Evolutionary conservation across 2,888 invertebrate genomes (phyloP), one percentile per base, ranked within the genome.

Genomic region (Dryomyza anilis): DNA sequence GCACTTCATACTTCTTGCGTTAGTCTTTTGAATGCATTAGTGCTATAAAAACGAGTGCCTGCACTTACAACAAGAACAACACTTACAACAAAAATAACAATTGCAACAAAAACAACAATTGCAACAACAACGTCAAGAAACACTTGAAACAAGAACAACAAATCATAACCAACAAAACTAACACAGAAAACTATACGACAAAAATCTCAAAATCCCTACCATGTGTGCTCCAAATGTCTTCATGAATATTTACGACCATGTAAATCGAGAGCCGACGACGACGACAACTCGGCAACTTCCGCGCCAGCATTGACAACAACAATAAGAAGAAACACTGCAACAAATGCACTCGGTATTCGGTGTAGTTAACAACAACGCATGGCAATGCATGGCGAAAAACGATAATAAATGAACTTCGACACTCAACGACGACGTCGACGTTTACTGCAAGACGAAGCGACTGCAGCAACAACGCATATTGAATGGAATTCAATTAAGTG

Each of bases 331-430:
- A 23, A 33, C 8, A 48, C 55, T 23, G 25, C 33, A 16, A 53
- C 52, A 30, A 53, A 60, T 53, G 30, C 29, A 46, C 59, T 53
- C 53, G 21, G 48, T 36, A 43, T 45, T 19, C 29, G 56, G 43
- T 64, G 52, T 27, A 50, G 52, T n/a, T 27, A 67, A 59, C 62
- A 62, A 58, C 43, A 55, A 39, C 33, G 60, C 60, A 65, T 65
- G 61, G 66, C 63, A 59, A 65, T 63, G 66, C 69, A 69, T 67
- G 65, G 63, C 61, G 61, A 69, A 63, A 62, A 45, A 67, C 67
- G 69, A 69, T 69, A 69, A 65, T 69, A 69, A 69, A 67, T 69
- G 66, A 69, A 69, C 69, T 69, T 69, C 67, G 69, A 69, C 69
- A 64, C 65, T 61, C 43, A 52, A 52, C 30, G 25, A 30, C 30